Conservation (phyloP, 2,888 invertebrate genomes). For the Silvanus unidentatus region DNA sequence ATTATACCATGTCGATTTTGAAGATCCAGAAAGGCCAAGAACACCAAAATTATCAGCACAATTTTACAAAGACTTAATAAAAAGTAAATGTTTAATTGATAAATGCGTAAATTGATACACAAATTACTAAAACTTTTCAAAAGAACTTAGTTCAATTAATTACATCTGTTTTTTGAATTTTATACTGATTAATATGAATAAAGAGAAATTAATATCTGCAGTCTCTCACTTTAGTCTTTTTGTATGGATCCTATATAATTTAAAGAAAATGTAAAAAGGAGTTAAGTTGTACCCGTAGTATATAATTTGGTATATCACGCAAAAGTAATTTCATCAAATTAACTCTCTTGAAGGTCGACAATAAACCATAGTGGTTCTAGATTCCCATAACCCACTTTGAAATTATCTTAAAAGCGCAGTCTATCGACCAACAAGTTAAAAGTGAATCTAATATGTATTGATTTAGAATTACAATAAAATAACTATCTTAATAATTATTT, state of each 20-base stretch:
- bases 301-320: constrained; percentile 4
- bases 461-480: too few relatives aligned
- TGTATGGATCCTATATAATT: neutral
- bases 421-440: too few relatives aligned
- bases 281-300: neutral
- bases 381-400: constrained; percentile 6
- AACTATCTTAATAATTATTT: too few relatives aligned
- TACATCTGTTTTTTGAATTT: too few relatives aligned
- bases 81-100: constrained; percentile 30
- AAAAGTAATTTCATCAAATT: constrained; percentile 1
- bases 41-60: constrained; percentile 59
- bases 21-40: constrained; percentile 53
- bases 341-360: constrained; percentile 2
- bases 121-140: too few relatives aligned
- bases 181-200: too few relatives aligned
- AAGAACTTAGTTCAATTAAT: too few relatives aligned
- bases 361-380: neutral
- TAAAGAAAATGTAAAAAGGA: neutral
- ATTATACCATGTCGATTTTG: constrained; percentile 62
- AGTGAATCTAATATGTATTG: too few relatives aligned
- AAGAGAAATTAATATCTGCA: too few relatives aligned
- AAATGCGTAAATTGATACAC: constrained; percentile 15
- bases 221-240: too few relatives aligned
- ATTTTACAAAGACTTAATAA: constrained; percentile 52
- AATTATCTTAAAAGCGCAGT: too few relatives aligned